These are phyloP conservation scores for Orientallactaga bullata DNA, from an alignment of 2,113 vertebrate genomes.

Conservation along the genomic window DNA sequence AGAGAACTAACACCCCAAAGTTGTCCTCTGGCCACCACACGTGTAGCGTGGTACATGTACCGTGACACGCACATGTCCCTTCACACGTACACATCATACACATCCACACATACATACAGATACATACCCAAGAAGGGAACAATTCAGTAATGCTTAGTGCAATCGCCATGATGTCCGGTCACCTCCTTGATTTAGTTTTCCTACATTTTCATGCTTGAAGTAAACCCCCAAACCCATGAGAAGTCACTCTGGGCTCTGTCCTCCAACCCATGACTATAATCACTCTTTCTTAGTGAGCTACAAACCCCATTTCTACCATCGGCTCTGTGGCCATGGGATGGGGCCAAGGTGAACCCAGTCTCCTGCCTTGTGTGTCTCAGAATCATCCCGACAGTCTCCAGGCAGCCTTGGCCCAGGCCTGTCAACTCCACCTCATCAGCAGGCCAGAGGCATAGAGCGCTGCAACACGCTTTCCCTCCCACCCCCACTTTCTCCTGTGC, in stretches of 20 bases:
- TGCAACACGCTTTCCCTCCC: neutral
- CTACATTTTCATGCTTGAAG: neutral
- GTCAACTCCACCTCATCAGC: neutral
- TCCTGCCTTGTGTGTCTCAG: neutral
- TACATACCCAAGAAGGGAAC: neutral
- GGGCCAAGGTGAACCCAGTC: neutral
- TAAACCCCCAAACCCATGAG: neutral
- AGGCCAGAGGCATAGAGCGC: neutral
- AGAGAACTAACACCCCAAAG: too few species aligned
- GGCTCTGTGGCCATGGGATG: neutral
- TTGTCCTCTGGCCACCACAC: too few species aligned
- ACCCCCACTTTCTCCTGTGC: neutral
- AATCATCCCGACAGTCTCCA: neutral
- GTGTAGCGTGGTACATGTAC: too few species aligned
- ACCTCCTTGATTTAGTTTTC: neutral
- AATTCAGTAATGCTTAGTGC: neutral
- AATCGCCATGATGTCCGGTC: too few species aligned
- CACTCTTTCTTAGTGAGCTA: neutral
- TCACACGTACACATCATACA: too few species aligned
- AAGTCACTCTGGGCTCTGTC: neutral
- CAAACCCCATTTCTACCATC: neutral
- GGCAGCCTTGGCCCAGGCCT: neutral
- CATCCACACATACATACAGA: too few species aligned
- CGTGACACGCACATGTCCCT: too few species aligned
- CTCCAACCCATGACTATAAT: neutral